Base-by-base conservation (phyloP, 2,888 invertebrate genomes). In the Coleophora flavipennella region DNA sequence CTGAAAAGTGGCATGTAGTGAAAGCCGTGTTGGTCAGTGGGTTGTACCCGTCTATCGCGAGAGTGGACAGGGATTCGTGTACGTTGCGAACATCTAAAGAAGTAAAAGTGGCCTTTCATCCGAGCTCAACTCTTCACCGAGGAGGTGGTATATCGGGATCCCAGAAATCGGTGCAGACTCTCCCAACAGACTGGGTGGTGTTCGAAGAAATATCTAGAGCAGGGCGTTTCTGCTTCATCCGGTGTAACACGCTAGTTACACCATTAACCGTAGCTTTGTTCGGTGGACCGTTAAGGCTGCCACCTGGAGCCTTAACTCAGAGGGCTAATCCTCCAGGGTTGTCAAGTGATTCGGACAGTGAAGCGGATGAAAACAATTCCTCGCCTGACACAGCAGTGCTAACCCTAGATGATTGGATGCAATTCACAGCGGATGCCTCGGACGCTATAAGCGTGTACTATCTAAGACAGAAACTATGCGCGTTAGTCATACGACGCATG, bases 11-110 rank as follows among this genome's bases (percentile, higher is more conserved):
- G 95, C 91, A 95, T 9, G 89, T 97, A 39, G 91, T 99, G 0
- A 97, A 97, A 64, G 93, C 94, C 0, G 94, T 95, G 1, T 80
- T 98, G 27, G 90, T 91, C 20, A 93, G 94, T 3, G 97, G 98
- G 0, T 86, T 94, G 43, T 98, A 97, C 74, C 98, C 99, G 0
- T 94, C 95, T 53, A 72, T 98, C 33, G 92, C 93, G 12, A 86
- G 91, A 13, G 89, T 92, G 1, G 91, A 92, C 62, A 75, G 91
- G 10, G 87, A 88, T 13, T 86, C 87, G 20, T 68, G 76, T 10
- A 86, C 87, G 1, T 64, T 94, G 9, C 77, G 90, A 12, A 91
- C 92, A 6, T 88, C 89, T 58, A 90, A 86, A 10, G 87, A 88
- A 46, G 77, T 80, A 0, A 72, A 74, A 12, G 75, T 88, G 1